A percentile compares a stretch with the other conserved stretches of the same genome.
Evolutionary conservation across 1,140 invertebrate genomes (phyloP).

Genomic region (Heliconius hewitsoni): DNA sequence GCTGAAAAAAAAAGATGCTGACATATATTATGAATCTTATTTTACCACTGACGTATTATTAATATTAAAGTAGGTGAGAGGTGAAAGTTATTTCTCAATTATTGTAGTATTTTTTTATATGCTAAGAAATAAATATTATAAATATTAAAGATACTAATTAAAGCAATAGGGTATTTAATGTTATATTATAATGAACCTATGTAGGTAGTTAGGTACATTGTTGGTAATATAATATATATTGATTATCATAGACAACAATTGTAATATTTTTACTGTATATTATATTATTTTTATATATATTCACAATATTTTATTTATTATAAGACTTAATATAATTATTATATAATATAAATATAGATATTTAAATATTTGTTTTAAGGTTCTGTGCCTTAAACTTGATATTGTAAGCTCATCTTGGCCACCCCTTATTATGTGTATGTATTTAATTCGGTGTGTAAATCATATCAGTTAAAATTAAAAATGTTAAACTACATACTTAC

Average conservation of each 20-base stretch:
- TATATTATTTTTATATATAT: no score
- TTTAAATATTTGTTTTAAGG: background rate
- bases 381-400: background rate
- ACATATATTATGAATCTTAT: no score
- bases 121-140: background rate
- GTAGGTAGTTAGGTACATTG: no score
- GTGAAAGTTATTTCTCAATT: no score
- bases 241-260: no score
- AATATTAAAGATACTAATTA: background rate
- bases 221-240: no score
- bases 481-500: background rate
- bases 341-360: background rate
- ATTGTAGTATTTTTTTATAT: no score
- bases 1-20: no score
- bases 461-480: background rate
- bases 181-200: background rate
- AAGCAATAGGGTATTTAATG: background rate
- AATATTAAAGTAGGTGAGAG: no score
- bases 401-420: background rate
- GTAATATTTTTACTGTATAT: no score
- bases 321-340: background rate
- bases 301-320: no score
- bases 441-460: background rate
- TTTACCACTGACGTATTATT: no score
- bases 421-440: background rate